Conservation (phyloP, 2,113 vertebrate species). For the Mormyrus iriodes region DNA sequence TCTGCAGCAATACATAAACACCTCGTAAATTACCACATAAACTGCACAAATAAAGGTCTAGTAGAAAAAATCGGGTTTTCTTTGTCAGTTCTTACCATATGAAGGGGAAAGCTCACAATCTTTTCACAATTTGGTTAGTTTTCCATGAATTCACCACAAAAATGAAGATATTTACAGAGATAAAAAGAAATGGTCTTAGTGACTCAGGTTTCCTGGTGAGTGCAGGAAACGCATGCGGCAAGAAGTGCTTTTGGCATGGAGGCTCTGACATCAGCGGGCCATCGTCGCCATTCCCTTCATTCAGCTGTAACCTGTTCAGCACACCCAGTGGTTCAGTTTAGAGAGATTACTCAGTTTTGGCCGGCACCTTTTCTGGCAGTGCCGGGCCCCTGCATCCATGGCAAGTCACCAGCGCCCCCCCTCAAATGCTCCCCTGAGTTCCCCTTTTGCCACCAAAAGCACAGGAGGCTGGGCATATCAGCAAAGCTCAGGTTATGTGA, state of each 20-base stretch:
- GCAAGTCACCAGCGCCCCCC: background rate
- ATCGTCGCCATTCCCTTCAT: background rate
- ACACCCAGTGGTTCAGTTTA: background rate
- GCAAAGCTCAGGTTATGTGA: conserved; percentile 47
- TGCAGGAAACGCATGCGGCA: background rate
- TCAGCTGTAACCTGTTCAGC: background rate
- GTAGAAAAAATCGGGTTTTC: too few species aligned
- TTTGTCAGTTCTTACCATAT: too few species aligned
- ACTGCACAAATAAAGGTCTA: too few species aligned
- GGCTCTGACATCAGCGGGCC: too few species aligned
- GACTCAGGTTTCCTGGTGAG: background rate
- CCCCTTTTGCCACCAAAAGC: background rate
- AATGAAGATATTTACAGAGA: background rate
- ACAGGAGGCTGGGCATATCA: background rate
- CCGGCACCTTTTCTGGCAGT: background rate
- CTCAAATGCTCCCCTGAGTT: background rate
- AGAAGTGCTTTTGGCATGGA: too few species aligned
- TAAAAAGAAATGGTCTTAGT: background rate
- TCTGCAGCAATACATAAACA: background rate
- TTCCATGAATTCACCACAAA: background rate
- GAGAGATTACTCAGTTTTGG: background rate
- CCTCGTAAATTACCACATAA: too few species aligned
- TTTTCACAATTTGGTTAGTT: background rate
- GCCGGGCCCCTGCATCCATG: background rate
- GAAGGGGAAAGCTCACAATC: too few species aligned